These are phyloP conservation scores for Tragelaphus imberbis DNA, from an alignment of 2,113 vertebrate species.

Conservation along the genomic window DNA sequence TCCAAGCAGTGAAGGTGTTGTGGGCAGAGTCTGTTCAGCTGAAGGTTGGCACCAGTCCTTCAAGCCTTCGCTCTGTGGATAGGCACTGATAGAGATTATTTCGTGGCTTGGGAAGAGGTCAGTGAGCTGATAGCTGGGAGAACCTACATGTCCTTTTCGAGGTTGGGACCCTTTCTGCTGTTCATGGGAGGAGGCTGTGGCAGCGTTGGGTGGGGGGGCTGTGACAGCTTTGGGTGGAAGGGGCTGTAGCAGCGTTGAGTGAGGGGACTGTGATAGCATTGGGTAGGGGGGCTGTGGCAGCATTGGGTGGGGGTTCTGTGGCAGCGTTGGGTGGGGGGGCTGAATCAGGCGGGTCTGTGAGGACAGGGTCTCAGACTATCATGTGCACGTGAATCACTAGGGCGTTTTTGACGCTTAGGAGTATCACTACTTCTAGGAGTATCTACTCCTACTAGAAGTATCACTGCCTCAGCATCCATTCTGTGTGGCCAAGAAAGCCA, in stretches of 20 bases:
- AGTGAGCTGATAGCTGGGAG: neutral
- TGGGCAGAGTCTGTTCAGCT: neutral
- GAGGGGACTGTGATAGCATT: neutral
- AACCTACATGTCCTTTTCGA: neutral
- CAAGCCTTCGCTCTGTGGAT: neutral
- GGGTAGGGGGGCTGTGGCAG: neutral
- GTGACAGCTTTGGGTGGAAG: too few species aligned
- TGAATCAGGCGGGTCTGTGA: too few species aligned
- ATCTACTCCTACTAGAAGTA: too few species aligned
- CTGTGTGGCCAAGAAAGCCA: fast-evolving
- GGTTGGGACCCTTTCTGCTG: neutral
- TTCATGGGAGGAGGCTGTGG: neutral
- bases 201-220: neutral
- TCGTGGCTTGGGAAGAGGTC: neutral
- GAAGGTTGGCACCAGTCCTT: neutral
- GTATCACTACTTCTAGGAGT: too few species aligned
- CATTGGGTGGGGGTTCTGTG: neutral
- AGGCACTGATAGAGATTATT: neutral
- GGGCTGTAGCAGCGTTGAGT: too few species aligned
- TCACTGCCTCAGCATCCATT: neutral
- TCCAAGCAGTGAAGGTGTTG: fast-evolving
- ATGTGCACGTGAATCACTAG: fast-evolving
- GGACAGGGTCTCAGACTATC: neutral
- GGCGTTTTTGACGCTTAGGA: neutral
- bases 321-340: neutral